Conservation (phyloP, 1,140 invertebrate species). For the Hyles vespertilio region DNA sequence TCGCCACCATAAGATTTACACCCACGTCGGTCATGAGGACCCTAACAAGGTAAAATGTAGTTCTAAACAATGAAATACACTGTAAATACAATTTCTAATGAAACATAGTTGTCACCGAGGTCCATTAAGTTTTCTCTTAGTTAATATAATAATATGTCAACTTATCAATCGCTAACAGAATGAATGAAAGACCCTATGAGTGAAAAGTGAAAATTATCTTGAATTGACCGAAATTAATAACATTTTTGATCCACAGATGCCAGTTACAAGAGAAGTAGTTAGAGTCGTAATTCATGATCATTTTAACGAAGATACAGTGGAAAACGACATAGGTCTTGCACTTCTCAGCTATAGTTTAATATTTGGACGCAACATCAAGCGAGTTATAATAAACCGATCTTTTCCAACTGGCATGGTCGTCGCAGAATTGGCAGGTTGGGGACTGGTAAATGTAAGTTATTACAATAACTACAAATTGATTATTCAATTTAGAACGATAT, state of each 20-base stretch:
- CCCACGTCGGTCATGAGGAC: conserved; percentile 15
- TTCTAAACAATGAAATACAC: no score
- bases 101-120: no score
- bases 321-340: conserved; percentile 14
- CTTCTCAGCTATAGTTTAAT: conserved; percentile 3
- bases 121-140: no score
- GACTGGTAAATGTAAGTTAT: conserved; percentile 12
- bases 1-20: conserved; percentile 8
- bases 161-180: no score
- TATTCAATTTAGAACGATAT: no score
- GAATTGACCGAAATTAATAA: no score
- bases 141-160: no score
- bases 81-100: no score
- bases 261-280: conserved; percentile 6
- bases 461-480: no score
- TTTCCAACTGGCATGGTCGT: conserved; percentile 1
- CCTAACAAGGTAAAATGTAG: conserved; percentile 13
- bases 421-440: conserved; percentile 14
- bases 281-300: conserved; percentile 7
- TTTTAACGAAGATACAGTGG: conserved; percentile 11
- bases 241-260: conserved; percentile 3
- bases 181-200: no score
- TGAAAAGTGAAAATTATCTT: no score
- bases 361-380: conserved; percentile 8
- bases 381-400: conserved; percentile 8